Evolutionary conservation across 2,888 invertebrate genomes (phyloP).

Genomic region (Glaucopsyche alexis): DNA sequence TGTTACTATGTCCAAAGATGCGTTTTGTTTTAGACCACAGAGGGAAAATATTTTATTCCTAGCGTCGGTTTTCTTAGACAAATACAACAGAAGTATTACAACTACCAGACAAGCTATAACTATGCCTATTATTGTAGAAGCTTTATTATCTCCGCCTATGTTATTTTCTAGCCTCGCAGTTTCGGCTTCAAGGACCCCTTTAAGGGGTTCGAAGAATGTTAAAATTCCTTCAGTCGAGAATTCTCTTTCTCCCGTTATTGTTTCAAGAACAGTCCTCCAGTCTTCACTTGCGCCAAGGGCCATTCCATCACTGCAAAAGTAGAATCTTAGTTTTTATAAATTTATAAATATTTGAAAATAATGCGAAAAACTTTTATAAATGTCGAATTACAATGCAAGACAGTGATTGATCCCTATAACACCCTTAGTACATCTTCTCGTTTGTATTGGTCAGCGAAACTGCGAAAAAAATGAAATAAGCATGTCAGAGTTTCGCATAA

Average conservation of each 20-base stretch:
- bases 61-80: conserved; percentile 61
- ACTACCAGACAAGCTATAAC: conserved; percentile 60
- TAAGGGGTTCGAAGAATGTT: conserved; percentile 61
- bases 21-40: conserved; percentile 69
- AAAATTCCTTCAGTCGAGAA: conserved; percentile 65
- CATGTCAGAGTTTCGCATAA: no score
- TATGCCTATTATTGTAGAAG: conserved; percentile 64
- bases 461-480: no score
- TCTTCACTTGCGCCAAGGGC: conserved; percentile 68
- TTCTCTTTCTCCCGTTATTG: conserved; percentile 67
- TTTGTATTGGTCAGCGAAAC: no score
- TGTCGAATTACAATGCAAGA: no score
- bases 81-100: conserved; percentile 63
- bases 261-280: conserved; percentile 65
- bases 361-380: no score
- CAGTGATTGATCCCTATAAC: no score
- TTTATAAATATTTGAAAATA: not conserved
- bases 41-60: conserved; percentile 56
- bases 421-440: no score
- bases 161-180: conserved; percentile 50
- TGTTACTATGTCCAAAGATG: conserved; percentile 69
- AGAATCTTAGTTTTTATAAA: not conserved
- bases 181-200: conserved; percentile 56
- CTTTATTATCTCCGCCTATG: conserved; percentile 60
- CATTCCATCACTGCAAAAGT: conserved; percentile 63